Percentiles rank a stretch among this genome's conserved stretches.
Conservation (phyloP, 2,797 vertebrate genomes). For the Karalla daura region DNA sequence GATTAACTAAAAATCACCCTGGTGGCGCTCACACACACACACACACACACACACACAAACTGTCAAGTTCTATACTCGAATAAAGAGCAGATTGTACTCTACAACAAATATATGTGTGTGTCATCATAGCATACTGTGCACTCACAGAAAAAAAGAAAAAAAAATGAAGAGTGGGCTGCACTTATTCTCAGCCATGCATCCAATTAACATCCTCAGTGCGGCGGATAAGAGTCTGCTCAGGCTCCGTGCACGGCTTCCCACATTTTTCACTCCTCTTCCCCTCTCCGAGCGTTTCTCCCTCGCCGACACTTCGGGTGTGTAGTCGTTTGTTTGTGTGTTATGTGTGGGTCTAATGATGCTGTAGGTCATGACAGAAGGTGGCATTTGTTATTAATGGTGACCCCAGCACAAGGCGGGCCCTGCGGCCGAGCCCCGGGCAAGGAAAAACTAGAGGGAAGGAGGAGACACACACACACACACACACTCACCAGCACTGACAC, state of each 20-base stretch:
- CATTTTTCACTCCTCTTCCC: conserved; percentile 27
- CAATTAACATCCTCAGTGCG: conserved; percentile 25
- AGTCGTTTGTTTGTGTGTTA: conserved; percentile 41
- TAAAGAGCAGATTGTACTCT: conserved; percentile 8
- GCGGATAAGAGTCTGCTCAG: conserved; percentile 26
- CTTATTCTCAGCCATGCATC: conserved; percentile 35
- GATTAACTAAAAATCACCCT: not conserved
- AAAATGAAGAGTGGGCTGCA: conserved; percentile 16
- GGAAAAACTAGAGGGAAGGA: conserved; percentile 57
- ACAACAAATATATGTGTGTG: conserved; percentile 13
- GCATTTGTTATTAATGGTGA: conserved; percentile 85
- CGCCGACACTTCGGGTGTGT: conserved; percentile 5
- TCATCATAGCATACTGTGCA: conserved; percentile 23
- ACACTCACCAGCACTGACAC: conserved; percentile 33
- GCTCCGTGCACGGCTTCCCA: conserved; percentile 33
- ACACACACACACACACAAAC: too few relatives aligned
- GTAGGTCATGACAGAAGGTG: conserved; percentile 80
- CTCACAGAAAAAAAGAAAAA: conserved; percentile 36
- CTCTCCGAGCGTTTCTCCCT: conserved; percentile 11
- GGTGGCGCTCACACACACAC: conserved; percentile 4
- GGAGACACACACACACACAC: conserved; percentile 14
- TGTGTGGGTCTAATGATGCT: conserved; percentile 56
- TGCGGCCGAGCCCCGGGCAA: conserved; percentile 62
- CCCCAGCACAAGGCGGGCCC: conserved; percentile 62
- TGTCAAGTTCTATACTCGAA: not conserved